Base-by-base conservation (phyloP, 2,888 invertebrate species). In the Andrena fulva region DNA sequence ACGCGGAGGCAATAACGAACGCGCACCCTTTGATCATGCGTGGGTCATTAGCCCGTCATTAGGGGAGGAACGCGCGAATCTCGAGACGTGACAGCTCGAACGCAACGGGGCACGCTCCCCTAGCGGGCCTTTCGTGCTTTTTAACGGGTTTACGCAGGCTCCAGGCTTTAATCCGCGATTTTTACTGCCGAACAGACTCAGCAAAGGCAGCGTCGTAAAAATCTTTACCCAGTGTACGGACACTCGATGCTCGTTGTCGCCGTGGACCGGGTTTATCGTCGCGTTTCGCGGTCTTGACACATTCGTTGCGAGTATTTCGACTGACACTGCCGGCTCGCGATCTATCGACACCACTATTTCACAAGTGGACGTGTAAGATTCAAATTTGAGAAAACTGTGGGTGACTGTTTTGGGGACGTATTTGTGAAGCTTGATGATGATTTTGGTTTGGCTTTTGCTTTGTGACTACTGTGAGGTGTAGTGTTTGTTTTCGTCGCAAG, bases 71-170 rank as follows among this genome's bases (percentile, higher is more conserved):
- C 48, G 54, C 54, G 35, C 29, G 71, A 63, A 64, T 56, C 48
- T n/a, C 1, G 42, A n/a, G 42, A 68, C 71, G 62, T 62, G 67
- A 71, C 76, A 67, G 59, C 59, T 33, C 16, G 68, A 54, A 24
- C 20, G 33, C 63, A 29, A 52, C 59, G 29, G 29, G 35, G 31
- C 16, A 35, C 63, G 63, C 29, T 24, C 35, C 7, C 16, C 27
- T 42, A 54, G 24, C 16, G 54, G 33, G 20, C 59, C 31, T 29
- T 27, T 70, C 8, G 56, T 56, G 59, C 69, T 77, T 70, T 82
- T 85, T 77, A 86, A 76, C 87, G 77, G 75, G 73, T 77, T 84
- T 82, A 77, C 73, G 60, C 63, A 74, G 56, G 35, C 20, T 24
- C 27, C 24, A 16, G 69, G 24, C 59, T 71, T 83, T 75, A 80